Conservation (phyloP, 2,113 vertebrate genomes). For the Callipepla californica region DNA sequence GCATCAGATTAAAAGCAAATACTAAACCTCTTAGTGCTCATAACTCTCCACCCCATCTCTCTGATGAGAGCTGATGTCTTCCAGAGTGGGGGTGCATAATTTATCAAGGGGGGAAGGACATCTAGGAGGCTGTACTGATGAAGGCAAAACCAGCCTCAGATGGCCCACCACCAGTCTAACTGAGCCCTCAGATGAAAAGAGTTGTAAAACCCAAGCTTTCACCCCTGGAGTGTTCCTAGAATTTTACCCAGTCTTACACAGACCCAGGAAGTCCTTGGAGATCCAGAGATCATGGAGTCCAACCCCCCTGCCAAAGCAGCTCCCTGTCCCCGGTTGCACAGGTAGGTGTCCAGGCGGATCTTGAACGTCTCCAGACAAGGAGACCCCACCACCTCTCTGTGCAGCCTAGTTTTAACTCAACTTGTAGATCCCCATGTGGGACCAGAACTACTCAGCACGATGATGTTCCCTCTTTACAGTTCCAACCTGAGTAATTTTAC, state of each 20-base stretch:
- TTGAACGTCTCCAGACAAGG: too few relatives aligned
- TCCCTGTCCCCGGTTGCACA: too few relatives aligned
- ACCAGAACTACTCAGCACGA: not conserved
- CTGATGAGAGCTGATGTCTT: not conserved
- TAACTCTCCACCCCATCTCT: not conserved
- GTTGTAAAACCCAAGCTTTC: not conserved
- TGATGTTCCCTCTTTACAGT: fast-evolving
- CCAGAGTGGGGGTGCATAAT: not conserved
- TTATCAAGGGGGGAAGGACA: not conserved
- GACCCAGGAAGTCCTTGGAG: not conserved
- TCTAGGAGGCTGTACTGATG: not conserved
- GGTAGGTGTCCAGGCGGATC: too few relatives aligned
- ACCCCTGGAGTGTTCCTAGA: not conserved
- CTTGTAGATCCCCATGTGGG: not conserved
- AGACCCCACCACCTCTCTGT: too few relatives aligned
- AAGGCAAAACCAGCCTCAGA: not conserved
- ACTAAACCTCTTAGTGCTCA: not conserved
- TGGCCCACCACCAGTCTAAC: not conserved
- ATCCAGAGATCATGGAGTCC: too few relatives aligned
- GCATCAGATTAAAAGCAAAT: not conserved
- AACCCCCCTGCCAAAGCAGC: too few relatives aligned
- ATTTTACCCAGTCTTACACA: not conserved
- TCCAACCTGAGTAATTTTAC: not conserved
- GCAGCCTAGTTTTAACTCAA: not conserved
- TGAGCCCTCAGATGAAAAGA: not conserved